Conservation (phyloP, 1,140 invertebrate genomes). For the Uloborus diversus region DNA sequence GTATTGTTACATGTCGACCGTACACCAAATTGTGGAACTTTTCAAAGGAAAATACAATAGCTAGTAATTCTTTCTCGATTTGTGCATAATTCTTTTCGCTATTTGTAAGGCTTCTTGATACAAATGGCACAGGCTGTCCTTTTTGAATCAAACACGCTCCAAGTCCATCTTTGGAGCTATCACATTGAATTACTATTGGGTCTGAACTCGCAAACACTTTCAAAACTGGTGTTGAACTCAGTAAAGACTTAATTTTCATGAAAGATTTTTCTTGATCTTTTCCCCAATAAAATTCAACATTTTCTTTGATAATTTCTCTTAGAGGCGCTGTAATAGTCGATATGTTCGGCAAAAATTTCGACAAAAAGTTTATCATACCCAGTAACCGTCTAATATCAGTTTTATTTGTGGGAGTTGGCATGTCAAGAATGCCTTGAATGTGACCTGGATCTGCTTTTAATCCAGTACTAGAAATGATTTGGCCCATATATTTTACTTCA, state of each 20-base stretch:
- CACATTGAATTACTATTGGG: slow-evolving; percentile 22
- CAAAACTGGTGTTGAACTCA: slow-evolving; percentile 8
- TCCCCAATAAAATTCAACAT: slow-evolving; percentile 28
- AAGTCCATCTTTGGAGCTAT: slow-evolving; percentile 35
- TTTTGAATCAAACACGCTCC: slow-evolving; percentile 21
- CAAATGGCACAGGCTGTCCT: slow-evolving; percentile 63
- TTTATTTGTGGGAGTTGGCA: no score
- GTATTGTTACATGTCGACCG: slow-evolving; percentile 65
- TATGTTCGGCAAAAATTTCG: slow-evolving; percentile 36
- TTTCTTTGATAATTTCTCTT: slow-evolving; percentile 25
- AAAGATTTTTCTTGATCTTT: slow-evolving; percentile 17
- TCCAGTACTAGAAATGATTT: background rate
- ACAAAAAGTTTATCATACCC: slow-evolving; percentile 28
- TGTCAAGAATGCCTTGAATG: no score
- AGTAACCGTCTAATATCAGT: no score
- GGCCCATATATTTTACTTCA: slow-evolving; percentile 39
- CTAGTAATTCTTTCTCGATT: slow-evolving; percentile 66
- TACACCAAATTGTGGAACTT: slow-evolving; percentile 66
- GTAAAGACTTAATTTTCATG: slow-evolving; percentile 21
- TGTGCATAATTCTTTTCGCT: slow-evolving; percentile 63
- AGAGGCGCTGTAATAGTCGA: slow-evolving; percentile 32
- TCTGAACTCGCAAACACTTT: slow-evolving; percentile 60
- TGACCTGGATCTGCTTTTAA: slow-evolving; percentile 60
- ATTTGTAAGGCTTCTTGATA: slow-evolving; percentile 64
- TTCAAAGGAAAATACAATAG: slow-evolving; percentile 66